Evolutionary conservation across 2,797 vertebrate genomes (phyloP).

Genomic region (Crocodylus rhombifer): DNA sequence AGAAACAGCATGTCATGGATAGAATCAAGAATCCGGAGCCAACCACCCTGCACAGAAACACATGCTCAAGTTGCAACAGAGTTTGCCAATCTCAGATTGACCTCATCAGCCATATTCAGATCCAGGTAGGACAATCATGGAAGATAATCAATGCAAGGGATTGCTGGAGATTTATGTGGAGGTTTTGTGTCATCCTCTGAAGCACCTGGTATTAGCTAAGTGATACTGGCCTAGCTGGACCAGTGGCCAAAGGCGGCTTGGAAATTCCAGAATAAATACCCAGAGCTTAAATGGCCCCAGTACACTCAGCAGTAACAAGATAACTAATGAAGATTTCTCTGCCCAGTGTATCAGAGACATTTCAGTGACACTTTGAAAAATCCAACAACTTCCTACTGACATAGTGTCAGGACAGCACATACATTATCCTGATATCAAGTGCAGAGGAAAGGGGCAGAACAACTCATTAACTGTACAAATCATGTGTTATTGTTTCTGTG

Average conservation of each 20-base stretch:
- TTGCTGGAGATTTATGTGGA: not conserved
- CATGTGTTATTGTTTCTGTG: not conserved
- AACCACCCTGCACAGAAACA: too few relatives aligned
- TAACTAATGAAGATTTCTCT: not conserved
- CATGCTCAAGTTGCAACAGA: too few relatives aligned
- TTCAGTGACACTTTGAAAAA: not conserved
- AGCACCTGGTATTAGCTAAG: not conserved
- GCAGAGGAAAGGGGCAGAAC: not conserved
- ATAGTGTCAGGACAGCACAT: accelerated
- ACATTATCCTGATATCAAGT: not conserved
- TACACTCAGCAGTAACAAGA: not conserved
- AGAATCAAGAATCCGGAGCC: too few relatives aligned
- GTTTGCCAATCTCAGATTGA: too few relatives aligned
- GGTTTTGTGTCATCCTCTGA: not conserved
- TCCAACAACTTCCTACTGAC: not conserved
- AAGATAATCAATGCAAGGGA: too few relatives aligned
- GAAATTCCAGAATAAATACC: not conserved
- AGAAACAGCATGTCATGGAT: too few relatives aligned
- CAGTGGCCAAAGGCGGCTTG: accelerated
- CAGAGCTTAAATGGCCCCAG: accelerated
- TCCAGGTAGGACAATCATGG: too few relatives aligned
- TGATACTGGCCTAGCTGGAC: not conserved
- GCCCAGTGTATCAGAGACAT: not conserved
- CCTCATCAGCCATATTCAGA: too few relatives aligned
- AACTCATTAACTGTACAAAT: not conserved